Evolutionary conservation across 2,888 invertebrate genomes (phyloP).

Genomic region (Galeruca laticollis): DNA sequence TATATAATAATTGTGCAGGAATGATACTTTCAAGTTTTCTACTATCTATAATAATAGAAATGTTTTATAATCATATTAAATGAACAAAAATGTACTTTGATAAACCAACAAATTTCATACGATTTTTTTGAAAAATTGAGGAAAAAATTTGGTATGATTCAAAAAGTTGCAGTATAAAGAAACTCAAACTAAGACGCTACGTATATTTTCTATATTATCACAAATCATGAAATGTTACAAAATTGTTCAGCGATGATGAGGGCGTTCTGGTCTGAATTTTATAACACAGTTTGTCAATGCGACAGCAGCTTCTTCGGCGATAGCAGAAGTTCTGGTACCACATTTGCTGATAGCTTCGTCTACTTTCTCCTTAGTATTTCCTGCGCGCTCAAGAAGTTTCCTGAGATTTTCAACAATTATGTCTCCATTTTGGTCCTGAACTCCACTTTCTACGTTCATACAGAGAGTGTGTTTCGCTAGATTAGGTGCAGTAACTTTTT

Average conservation of each 20-base stretch:
- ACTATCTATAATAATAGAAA: too few species aligned
- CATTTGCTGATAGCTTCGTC: background rate
- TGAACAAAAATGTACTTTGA: too few species aligned
- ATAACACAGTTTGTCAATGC: background rate
- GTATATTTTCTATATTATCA: too few species aligned
- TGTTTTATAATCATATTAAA: too few species aligned
- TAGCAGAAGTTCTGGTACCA: background rate
- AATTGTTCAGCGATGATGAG: background rate
- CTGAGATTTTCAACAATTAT: background rate
- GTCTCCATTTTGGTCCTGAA: slow-evolving; percentile 10
- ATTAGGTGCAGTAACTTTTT: background rate
- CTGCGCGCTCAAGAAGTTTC: background rate
- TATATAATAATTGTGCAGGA: too few species aligned
- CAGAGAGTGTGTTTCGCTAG: slow-evolving; percentile 5
- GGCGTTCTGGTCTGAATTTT: background rate
- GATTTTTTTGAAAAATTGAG: too few species aligned
- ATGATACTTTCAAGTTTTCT: too few species aligned
- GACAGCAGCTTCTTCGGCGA: background rate
- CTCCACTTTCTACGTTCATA: background rate
- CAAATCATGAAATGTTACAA: background rate
- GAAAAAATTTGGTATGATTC: too few species aligned
- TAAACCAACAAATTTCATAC: too few species aligned
- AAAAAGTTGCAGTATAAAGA: too few species aligned
- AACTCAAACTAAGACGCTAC: too few species aligned
- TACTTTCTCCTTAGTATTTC: background rate